Evolutionary conservation across 2,797 vertebrate species (phyloP), one percentile per base, ranked within the genome.

Genomic region (Scleropages formosus): DNA sequence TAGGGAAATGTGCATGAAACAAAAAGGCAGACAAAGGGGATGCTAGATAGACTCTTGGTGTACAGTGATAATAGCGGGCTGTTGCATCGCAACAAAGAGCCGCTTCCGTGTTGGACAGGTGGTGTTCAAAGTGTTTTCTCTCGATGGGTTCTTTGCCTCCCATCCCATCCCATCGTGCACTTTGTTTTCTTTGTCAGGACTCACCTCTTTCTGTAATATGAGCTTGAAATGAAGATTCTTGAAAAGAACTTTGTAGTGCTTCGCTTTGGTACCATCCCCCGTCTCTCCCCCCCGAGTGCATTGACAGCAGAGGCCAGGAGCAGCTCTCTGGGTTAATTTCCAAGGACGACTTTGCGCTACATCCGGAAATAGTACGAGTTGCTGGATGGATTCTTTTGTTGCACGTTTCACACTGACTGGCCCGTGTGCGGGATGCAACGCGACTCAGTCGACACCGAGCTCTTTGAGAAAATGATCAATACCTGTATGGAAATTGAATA

Each of bases 401-500:
- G 73, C 64, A 60, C 27, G 22, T 69, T 61, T 26, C 44, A 69
- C 24, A 27, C 49, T 15, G 39, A 62, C 31, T 24, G 31, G 39
- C 39, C 8, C 13, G 6, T 20, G 13, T 56, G 56, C 24, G 31
- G 51, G 51, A 26, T n/a, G n/a, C n/a, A n/a, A n/a, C n/a, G n/a
- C 26, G 49, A 22, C 12, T 53, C 53, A 59, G 56, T 58, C 67
- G 64, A 61, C 65, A 63, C 68, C 39, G 75, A 75, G 64, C 78
- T 74, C 74, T 75, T 78, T 77, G 78, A 82, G 87, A 83, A 81
- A 83, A 79, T 81, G 62, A 67, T 74, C 13, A 67, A 85, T 84
- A 87, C 84, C 86, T 91, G 87, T 90, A 87, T 88, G 79, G 77
- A 69, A 79, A 73, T 75, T 84, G 83, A 89, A 91, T 91, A 89